Percentiles rank a stretch among this genome's conserved stretches.
phyloP scores from a whole-genome alignment of 2,888 invertebrate species.

The Melieria picta region DNA sequence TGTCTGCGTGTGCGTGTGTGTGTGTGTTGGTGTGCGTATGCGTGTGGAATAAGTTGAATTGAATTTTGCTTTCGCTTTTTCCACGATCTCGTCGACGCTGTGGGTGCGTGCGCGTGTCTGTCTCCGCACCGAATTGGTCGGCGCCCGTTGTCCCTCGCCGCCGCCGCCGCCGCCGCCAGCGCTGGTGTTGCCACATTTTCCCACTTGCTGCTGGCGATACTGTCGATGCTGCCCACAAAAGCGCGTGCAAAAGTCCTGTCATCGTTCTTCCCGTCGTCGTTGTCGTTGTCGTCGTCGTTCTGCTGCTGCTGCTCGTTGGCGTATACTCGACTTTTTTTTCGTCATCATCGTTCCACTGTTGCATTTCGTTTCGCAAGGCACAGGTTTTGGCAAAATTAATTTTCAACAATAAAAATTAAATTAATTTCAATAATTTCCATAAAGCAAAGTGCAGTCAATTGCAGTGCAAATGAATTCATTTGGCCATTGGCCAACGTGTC shows the following conservation, averaged over 20 bases:
- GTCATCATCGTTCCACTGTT: slow-evolving; percentile 25
- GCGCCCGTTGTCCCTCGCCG: slow-evolving; percentile 13
- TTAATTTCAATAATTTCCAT: not conserved
- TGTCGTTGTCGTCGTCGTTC: slow-evolving; percentile 22
- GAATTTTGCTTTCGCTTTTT: slow-evolving; percentile 30
- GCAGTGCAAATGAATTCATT: too few relatives aligned
- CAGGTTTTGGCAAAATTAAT: not conserved
- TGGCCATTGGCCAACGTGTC: too few relatives aligned
- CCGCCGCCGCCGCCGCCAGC: slow-evolving; percentile 5
- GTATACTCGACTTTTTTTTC: slow-evolving; percentile 28
- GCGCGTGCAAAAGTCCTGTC: slow-evolving; percentile 18
- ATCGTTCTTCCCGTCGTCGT: slow-evolving; percentile 4
- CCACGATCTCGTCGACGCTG: not conserved
- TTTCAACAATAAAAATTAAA: not conserved
- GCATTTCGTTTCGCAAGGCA: slow-evolving; percentile 20
- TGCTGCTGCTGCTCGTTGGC: slow-evolving; percentile 25
- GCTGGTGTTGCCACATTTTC: not conserved
- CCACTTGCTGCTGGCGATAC: not conserved
- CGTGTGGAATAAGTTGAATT: slow-evolving; percentile 14
- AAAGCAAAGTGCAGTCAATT: too few relatives aligned
- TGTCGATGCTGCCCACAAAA: slow-evolving; percentile 18
- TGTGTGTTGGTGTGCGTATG: not conserved
- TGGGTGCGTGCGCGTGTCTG: too few relatives aligned
- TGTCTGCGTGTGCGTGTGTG: not conserved
- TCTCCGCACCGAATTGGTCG: slow-evolving; percentile 19